These are phyloP conservation scores for Zosterops borbonicus DNA, from an alignment of 2,113 vertebrate species.

Conservation along the genomic window DNA sequence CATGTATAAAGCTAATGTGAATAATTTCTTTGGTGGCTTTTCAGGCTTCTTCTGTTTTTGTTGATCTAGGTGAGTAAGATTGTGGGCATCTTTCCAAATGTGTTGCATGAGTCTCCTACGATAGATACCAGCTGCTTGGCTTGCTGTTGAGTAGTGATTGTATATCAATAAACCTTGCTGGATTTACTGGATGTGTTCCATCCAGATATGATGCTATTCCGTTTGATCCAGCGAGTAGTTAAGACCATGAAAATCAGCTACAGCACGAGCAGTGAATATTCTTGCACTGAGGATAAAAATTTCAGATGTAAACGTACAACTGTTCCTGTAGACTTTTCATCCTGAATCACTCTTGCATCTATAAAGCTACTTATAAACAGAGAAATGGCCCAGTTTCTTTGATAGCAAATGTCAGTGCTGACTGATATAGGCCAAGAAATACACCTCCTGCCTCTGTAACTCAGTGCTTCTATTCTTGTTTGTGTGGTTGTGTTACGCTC, in stretches of 20 bases:
- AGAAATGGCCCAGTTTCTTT: constrained; percentile 18
- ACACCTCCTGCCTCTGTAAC: not conserved
- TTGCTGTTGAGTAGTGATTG: not conserved
- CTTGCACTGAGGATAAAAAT: not conserved
- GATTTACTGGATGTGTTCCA: not conserved
- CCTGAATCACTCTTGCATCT: not conserved
- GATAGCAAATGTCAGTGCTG: constrained; percentile 1
- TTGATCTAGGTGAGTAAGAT: not conserved
- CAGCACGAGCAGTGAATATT: not conserved
- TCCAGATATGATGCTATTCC: not conserved
- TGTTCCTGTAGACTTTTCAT: not conserved
- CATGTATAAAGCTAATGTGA: not conserved
- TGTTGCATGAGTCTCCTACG: not conserved
- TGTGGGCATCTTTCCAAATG: not conserved
- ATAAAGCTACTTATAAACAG: not conserved
- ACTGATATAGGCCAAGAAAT: constrained; percentile 35
- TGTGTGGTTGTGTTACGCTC: not conserved
- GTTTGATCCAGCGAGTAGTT: not conserved
- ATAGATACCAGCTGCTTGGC: not conserved
- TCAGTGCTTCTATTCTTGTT: not conserved
- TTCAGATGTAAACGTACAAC: not conserved
- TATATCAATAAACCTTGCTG: not conserved
- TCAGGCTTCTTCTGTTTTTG: not conserved
- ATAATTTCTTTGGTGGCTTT: not conserved
- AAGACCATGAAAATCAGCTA: not conserved